A percentile compares a stretch with the other conserved stretches of the same genome.
Conservation (phyloP, 2,888 invertebrate genomes). For the Latheticus oryzae region DNA sequence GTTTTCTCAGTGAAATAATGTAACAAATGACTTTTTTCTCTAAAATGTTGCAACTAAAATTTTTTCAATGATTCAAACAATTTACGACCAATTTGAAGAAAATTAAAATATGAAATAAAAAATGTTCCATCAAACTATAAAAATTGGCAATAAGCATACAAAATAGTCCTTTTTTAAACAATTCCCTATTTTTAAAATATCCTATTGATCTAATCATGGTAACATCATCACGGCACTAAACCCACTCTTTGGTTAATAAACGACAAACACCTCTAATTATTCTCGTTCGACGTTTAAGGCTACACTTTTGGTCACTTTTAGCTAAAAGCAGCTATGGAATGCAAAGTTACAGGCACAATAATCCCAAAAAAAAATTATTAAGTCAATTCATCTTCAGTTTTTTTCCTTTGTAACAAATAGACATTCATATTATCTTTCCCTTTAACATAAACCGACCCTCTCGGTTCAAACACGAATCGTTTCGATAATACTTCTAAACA, state of each 20-base stretch:
- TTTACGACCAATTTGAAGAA: no score
- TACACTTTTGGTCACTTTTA: constrained; percentile 37
- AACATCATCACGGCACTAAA: no score
- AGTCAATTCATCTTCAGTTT: constrained; percentile 50
- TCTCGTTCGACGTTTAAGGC: constrained; percentile 32
- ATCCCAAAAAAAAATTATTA: constrained; percentile 10
- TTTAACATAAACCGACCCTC: constrained; percentile 95
- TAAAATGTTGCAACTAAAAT: no score
- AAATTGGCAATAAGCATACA: no score
- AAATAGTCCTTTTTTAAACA: no score
- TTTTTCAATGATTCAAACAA: no score
- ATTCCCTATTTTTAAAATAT: no score
- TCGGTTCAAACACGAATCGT: constrained; percentile 88
- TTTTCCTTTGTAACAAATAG: constrained; percentile 76
- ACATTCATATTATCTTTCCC: constrained; percentile 97
- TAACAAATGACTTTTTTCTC: no score
- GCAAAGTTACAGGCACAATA: constrained; percentile 36
- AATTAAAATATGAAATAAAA: no score
- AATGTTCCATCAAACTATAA: no score
- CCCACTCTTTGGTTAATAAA: constrained; percentile 31
- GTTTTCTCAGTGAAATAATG: no score
- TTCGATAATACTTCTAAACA: constrained; percentile 77
- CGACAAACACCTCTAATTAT: constrained; percentile 35
- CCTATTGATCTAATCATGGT: no score
- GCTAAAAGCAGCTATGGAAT: constrained; percentile 38